These are phyloP conservation scores for Tenthredo scrophulariae DNA, from an alignment of 2,888 invertebrate genomes.

Conservation along the genomic window DNA sequence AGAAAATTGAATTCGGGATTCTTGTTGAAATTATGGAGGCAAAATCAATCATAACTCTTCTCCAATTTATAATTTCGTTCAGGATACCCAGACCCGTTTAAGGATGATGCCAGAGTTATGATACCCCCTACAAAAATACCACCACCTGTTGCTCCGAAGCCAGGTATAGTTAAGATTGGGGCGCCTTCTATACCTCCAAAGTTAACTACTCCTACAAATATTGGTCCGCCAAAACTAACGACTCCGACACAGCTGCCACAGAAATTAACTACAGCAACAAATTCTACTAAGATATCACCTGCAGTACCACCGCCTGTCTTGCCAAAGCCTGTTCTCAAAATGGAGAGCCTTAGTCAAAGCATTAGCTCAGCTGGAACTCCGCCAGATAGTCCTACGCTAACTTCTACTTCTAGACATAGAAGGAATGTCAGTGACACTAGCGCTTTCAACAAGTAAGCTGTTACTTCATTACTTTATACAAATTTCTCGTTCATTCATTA, in stretches of 20 bases:
- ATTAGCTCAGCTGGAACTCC: conserved; percentile 74
- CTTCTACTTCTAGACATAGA: conserved; percentile 82
- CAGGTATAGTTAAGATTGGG: conserved; percentile 66
- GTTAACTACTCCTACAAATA: conserved; percentile 69
- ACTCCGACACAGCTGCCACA: conserved; percentile 64
- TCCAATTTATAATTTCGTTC: conserved; percentile 53
- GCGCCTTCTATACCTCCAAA: conserved; percentile 63
- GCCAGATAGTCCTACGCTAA: conserved; percentile 74
- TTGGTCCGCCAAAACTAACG: conserved; percentile 72
- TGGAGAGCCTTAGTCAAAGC: conserved; percentile 75
- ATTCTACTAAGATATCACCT: conserved; percentile 56
- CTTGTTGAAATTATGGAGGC: conserved; percentile 1
- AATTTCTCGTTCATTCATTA: neutral
- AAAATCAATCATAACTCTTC: conserved; percentile 32
- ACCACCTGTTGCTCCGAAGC: conserved; percentile 74
- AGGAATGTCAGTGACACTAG: conserved; percentile 92
- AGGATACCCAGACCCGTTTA: conserved; percentile 86
- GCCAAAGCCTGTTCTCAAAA: conserved; percentile 73
- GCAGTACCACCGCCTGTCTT: conserved; percentile 66
- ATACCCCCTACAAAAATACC: conserved; percentile 73
- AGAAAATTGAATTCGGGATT: neutral
- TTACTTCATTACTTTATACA: neutral
- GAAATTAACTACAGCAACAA: conserved; percentile 65
- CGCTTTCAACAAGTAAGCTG: conserved; percentile 87
- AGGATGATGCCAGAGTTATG: conserved; percentile 79